These are phyloP conservation scores for Gallinago media DNA, from an alignment of 2,113 vertebrate species.

Conservation along the genomic window DNA sequence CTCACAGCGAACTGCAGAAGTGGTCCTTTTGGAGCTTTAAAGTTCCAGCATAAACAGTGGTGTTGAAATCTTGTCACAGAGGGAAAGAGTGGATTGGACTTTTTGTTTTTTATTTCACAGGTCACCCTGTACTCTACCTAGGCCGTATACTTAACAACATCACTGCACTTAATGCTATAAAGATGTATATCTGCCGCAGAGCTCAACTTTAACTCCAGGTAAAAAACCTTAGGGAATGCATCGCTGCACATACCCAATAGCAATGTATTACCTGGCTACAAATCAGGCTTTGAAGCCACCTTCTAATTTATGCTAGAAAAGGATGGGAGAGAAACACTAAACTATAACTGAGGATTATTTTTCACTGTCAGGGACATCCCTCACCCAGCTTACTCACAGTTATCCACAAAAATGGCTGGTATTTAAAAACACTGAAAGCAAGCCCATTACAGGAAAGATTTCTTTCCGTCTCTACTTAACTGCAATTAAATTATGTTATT, in stretches of 20 bases:
- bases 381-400: not conserved
- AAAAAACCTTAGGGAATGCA: not conserved
- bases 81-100: not conserved
- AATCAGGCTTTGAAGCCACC: not conserved
- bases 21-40: not conserved
- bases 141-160: not conserved
- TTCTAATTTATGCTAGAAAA: conserved; percentile 18
- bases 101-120: conserved; percentile 1
- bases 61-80: not conserved
- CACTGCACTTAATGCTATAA: not conserved
- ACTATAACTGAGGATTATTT: not conserved
- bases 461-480: conserved; percentile 14
- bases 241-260: accelerated
- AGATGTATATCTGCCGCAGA: not conserved
- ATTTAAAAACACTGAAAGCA: conserved; percentile 12
- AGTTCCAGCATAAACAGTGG: not conserved
- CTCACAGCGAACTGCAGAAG: not conserved
- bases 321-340: not conserved
- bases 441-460: not conserved
- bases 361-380: not conserved
- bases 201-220: not conserved
- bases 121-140: not conserved
- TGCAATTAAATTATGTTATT: conserved; percentile 58
- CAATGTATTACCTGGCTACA: not conserved
- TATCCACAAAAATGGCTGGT: not conserved